Conservation (phyloP, 2,888 invertebrate genomes). For the Eupithecia abbreviata region DNA sequence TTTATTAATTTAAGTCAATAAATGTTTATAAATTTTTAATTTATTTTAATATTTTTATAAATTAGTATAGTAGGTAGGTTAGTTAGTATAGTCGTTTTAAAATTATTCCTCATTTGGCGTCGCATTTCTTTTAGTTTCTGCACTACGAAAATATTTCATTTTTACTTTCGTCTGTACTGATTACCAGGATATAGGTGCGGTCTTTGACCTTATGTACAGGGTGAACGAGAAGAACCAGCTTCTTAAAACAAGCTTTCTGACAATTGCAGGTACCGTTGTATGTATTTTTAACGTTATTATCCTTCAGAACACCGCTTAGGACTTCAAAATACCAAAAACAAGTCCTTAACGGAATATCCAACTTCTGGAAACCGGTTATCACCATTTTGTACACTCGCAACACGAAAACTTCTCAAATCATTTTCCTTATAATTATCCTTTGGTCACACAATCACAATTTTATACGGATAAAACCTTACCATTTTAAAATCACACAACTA, state of each 20-base stretch:
- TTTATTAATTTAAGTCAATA: too few species aligned
- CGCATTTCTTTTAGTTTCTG: not conserved
- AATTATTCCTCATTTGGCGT: not conserved
- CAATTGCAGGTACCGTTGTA: not conserved
- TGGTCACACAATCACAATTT: constrained; percentile 3
- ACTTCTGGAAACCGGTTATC: constrained; percentile 25
- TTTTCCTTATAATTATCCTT: constrained; percentile 15
- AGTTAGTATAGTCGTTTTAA: too few species aligned
- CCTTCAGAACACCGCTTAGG: constrained; percentile 15
- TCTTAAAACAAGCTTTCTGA: not conserved
- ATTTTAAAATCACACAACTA: constrained; percentile 50
- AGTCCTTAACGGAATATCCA: constrained; percentile 21
- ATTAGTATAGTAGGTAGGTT: too few species aligned
- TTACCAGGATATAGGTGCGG: not conserved
- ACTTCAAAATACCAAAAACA: constrained; percentile 17
- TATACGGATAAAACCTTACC: constrained; percentile 30
- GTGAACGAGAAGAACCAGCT: not conserved
- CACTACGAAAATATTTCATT: not conserved
- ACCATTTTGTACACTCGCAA: constrained; percentile 20
- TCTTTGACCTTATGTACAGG: not conserved
- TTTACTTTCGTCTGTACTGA: not conserved
- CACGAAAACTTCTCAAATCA: constrained; percentile 15
- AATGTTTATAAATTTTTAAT: too few species aligned
- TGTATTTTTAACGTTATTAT: not conserved
- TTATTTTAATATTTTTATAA: too few species aligned